phyloP scores from a whole-genome alignment of 2,113 vertebrate species.

The Balaeniceps rex region DNA sequence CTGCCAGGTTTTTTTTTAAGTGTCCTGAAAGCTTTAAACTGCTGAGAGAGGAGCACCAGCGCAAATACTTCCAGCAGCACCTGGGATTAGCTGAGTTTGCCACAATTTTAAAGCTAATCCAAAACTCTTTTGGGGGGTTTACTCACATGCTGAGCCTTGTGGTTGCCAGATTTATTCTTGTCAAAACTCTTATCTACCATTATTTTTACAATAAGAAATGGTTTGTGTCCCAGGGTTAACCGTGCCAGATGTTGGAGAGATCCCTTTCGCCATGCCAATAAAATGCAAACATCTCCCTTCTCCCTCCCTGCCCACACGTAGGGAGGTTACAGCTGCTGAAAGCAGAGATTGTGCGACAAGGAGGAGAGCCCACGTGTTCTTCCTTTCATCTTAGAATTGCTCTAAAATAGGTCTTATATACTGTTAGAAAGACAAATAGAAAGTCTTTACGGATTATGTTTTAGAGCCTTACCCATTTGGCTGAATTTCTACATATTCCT shows the following conservation, averaged over 20 bases:
- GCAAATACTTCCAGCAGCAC: neutral
- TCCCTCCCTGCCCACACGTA: neutral
- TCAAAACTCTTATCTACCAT: neutral
- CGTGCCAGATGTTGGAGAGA: neutral
- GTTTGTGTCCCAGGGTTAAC: neutral
- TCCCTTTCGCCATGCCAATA: neutral
- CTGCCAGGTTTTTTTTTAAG: neutral
- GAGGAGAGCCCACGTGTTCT: neutral
- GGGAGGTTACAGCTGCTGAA: neutral
- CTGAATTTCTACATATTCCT: neutral
- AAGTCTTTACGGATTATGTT: neutral
- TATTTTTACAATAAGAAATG: neutral
- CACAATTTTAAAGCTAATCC: neutral
- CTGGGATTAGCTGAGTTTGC: neutral
- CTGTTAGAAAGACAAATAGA: neutral
- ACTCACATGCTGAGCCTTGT: neutral
- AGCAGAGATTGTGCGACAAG: neutral
- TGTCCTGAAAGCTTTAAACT: neutral
- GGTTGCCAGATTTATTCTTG: neutral
- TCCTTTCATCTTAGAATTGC: neutral
- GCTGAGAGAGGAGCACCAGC: neutral
- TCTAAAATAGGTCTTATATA: neutral
- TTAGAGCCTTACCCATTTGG: neutral
- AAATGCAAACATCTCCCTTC: neutral
- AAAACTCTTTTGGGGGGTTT: neutral